Base-by-base conservation (phyloP, 2,797 vertebrate species). In the Threskiornis aethiopicus region DNA sequence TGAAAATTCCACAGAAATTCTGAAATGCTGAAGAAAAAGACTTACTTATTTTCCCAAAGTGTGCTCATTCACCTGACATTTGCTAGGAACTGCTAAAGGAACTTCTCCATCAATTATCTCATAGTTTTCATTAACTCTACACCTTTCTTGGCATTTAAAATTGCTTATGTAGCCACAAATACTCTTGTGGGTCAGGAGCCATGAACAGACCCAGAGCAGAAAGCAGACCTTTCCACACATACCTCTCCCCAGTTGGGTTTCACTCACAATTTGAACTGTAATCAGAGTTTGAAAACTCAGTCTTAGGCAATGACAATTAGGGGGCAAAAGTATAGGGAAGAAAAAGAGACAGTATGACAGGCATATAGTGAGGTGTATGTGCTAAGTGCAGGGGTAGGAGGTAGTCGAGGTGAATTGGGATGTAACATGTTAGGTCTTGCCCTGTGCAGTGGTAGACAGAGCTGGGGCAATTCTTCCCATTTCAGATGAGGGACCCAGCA, bases 381-480 rank as follows among this genome's bases (percentile, higher is more conserved):
- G 18, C 13, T 24, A 39, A 55, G 16, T 19, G 5, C 18, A 49
- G 28, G 6, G 12, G 37, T 11, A 37, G n/a, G 14, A 78, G 11
- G 10, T 4, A 46, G 28, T 9, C 0, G 4, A 51, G 10, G 8
- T 29, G 59, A 87, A 69, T n/a, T 13, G 22, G 10, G 18, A 47
- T 37, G 16, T 62, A 62, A 70, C 13, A 28, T 26, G 20, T 61
- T 1, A 1, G 17, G 42, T 67, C 37, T 31, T 61, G 47, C 24
- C 31, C 11, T n/a, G 14, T 42, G 10, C 33, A 51, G 15, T 0
- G 1, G 3, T 29, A 47, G n/a, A 29, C 0, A 4, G 20, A 69
- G 11, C 20, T 61, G 29, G 28, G 49, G 19, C 3, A 73, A 14
- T 51, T 59, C 51, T 72, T 87, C 16, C 39, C 15, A 11, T 61